A percentile compares a stretch with the other conserved stretches of the same genome.
Evolutionary conservation across 2,797 vertebrate species (phyloP).

Genomic region (Spea hammondii): DNA sequence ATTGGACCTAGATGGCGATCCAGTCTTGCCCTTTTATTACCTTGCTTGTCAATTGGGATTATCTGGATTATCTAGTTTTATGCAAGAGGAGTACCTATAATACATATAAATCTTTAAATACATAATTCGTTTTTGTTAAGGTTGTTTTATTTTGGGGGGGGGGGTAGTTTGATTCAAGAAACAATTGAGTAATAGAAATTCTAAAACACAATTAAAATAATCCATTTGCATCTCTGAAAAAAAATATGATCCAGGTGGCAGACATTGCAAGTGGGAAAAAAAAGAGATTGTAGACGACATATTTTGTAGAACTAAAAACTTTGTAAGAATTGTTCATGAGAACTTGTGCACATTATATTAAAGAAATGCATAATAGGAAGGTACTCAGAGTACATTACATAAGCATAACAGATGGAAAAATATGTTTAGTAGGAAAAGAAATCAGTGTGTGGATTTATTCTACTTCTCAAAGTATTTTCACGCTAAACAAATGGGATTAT

Average conservation of each 20-base stretch:
- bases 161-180: too few relatives aligned
- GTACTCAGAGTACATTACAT: neutral
- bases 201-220: conserved; percentile 36
- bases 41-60: too few relatives aligned
- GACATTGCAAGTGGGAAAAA: conserved; percentile 41
- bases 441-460: neutral
- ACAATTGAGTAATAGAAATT: too few relatives aligned
- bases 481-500: conserved; percentile 7
- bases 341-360: neutral
- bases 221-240: conserved; percentile 50
- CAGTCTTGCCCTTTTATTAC: too few relatives aligned
- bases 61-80: too few relatives aligned
- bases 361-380: neutral
- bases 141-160: too few relatives aligned
- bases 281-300: conserved; percentile 2
- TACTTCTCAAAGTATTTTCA: conserved; percentile 13
- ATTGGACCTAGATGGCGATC: too few relatives aligned
- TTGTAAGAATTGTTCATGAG: conserved; percentile 3
- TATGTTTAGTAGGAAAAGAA: conserved; percentile 2
- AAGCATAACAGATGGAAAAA: conserved; percentile 26
- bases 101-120: too few relatives aligned
- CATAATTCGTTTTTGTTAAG: too few relatives aligned
- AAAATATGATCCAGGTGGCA: conserved; percentile 47
- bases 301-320: conserved; percentile 9
- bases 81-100: too few relatives aligned